Conservation (phyloP, 2,113 vertebrate genomes). For the Heteronetta atricapilla region DNA sequence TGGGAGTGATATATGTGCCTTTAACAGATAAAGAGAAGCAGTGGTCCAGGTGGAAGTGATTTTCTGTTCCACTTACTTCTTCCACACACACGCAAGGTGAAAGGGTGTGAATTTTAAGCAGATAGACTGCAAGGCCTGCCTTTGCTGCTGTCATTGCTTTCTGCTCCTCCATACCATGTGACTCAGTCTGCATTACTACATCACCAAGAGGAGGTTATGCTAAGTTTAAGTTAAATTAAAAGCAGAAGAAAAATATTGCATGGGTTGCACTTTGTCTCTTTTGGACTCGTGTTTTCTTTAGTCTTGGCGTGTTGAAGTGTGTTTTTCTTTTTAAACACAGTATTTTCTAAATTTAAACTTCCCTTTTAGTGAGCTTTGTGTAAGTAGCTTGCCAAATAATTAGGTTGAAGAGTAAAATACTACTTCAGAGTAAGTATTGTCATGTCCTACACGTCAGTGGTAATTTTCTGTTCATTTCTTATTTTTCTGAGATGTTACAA, state of each 20-base stretch:
- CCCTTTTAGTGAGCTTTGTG: neutral
- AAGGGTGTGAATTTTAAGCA: conserved; percentile 91
- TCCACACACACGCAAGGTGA: conserved; percentile 94
- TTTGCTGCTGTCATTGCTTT: conserved; percentile 85
- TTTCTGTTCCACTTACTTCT: conserved; percentile 90
- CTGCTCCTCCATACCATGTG: conserved; percentile 84
- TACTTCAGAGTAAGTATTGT: conserved; percentile 23
- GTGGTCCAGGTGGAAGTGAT: conserved; percentile 99
- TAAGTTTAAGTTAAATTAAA: conserved; percentile 72
- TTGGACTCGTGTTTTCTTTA: conserved; percentile 38
- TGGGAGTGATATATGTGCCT: conserved; percentile 99
- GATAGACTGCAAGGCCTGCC: conserved; percentile 82
- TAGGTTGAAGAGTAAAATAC: conserved; percentile 33
- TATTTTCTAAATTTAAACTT: conserved; percentile 10
- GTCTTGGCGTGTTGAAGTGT: neutral
- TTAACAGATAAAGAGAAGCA: conserved; percentile 99
- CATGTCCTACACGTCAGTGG: conserved; percentile 5
- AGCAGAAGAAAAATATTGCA: conserved; percentile 69
- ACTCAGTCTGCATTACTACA: conserved; percentile 70
- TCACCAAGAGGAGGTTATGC: conserved; percentile 59
- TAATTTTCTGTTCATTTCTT: neutral
- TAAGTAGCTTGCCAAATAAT: neutral
- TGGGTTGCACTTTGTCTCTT: conserved; percentile 74
- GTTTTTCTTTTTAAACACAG: neutral
- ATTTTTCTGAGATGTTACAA: neutral